Evolutionary conservation across 2,888 invertebrate genomes (phyloP), one percentile per base, ranked within the genome.

Genomic region (Rhamphomyia laevipes): DNA sequence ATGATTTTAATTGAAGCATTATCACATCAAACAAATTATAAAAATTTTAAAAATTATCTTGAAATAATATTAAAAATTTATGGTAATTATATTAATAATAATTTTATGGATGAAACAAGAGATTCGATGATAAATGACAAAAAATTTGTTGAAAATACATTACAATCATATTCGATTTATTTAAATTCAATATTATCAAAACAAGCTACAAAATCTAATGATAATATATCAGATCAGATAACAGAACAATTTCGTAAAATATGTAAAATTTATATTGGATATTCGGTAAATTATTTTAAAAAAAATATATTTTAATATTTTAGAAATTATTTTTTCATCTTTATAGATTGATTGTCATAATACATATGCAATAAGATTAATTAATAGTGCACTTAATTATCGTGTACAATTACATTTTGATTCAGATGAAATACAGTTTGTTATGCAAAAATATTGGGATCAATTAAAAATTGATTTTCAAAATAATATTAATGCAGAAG

Each of bases 261-360:
- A 6, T 65, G 62, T 51, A 68, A 68, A 52, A 65, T 68, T 44
- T 70, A 63, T 51, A 64, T 70, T 44, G 65, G 65, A 11, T 59
- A 68, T 51, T 67, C 68, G 57, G 69, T 68, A 56, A 57, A 58
- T 46, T 11, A 16, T 40, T 37, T 7, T 23, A 15, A 15, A 10
- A 6, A 4, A n/a, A 41, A 42, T 9, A 17, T 30, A 18, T 46
- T 27, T 7, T 31, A 49, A 17, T 37, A 37, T n/a, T 16, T 18
- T 17, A 23, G 2, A 21, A 35, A 9, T 16, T 23, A 16, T 43
- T 23, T 33, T 47, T 50, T 45, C n/a, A 33, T 21, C n/a, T 13
- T 43, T 45, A 1, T 35, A 68, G 68, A 58, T 69, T 12, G 58
- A 68, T 46, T 68, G 64, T 45, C 60, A 61, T 7, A 64, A 65